Evolutionary conservation across 2,797 vertebrate species (phyloP), one percentile per base, ranked within the genome.

Genomic region (Sardinella longiceps): DNA sequence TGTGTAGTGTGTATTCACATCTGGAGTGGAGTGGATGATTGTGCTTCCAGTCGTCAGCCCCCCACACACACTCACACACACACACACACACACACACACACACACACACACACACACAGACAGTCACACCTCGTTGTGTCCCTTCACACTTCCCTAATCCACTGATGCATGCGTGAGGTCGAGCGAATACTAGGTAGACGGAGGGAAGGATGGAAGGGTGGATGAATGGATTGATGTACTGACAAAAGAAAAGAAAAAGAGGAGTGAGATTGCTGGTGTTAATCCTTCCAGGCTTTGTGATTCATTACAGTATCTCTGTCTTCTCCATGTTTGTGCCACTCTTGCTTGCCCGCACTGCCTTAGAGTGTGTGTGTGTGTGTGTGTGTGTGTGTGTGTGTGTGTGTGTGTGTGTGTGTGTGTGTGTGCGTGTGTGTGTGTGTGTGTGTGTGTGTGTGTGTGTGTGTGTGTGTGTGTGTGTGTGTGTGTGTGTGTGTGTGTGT

Each of bases 371-470:
- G n/a, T n/a, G n/a, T n/a, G n/a, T n/a, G n/a, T n/a, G n/a, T 11
- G 1, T 66, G 60, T 2, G 14, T 3, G 9, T 23, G 60, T 28
- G 58, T 60, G 58, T 60, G 58, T 25, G 6, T 66, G 60, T 63
- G 58, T 28, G 58, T 63, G 25, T 66, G 60, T 30, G 60, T 66
- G 60, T 30, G 25, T 15, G 63, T 33, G 63, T 33, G 28, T 66
- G 28, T 66, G 28, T 66, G 60, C 30, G 25, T 30, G 60, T 63
- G 25, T 63, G 60, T 30, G 60, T 63, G 60, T 63, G 25, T 63
- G 60, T 63, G 60, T 63, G 25, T 63, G 60, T 63, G 60, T 63
- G 58, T 63, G 58, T 63, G 58, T 63, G 58, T 63, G 25, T 63
- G 58, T 63, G 58, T 63, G 53, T 58, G 53, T 23, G 2, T n/a